These are phyloP conservation scores for Montipora cactus DNA, from an alignment of 64 coral and sea anemone species.

Conservation along the genomic window DNA sequence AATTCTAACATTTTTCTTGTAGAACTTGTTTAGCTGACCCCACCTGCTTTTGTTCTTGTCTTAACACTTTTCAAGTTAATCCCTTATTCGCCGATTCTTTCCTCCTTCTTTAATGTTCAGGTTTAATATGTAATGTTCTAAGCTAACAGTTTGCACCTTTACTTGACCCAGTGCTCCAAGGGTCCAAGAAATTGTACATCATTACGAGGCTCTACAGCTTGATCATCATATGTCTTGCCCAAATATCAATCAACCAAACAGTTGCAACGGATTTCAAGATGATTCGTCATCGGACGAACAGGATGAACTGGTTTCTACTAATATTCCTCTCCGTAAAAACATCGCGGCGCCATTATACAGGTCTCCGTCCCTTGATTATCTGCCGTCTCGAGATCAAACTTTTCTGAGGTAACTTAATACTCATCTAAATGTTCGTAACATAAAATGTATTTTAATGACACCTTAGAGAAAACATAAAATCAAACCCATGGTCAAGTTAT, in stretches of 20 bases:
- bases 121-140: not conserved
- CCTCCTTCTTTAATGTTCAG: not conserved
- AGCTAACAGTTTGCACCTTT: conserved; percentile 43
- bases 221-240: conserved; percentile 37
- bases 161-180: conserved; percentile 36
- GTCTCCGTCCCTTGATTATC: conserved; percentile 14
- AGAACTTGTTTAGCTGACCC: no score
- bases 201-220: conserved; percentile 37
- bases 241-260: conserved; percentile 30
- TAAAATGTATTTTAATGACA: not conserved
- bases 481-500: not conserved
- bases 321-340: not conserved
- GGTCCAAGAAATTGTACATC: conserved; percentile 40
- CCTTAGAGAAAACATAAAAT: not conserved
- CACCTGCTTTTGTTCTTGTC: no score
- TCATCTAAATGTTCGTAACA: not conserved
- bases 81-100: not conserved
- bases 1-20: no score
- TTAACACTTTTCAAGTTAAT: no score
- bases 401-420: conserved; percentile 32
- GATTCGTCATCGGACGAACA: conserved; percentile 13
- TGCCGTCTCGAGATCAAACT: conserved; percentile 13
- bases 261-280: not conserved
- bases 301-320: not conserved
- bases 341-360: not conserved